Conservation (phyloP, 2,888 invertebrate species). For the Trichacis sp. region DNA sequence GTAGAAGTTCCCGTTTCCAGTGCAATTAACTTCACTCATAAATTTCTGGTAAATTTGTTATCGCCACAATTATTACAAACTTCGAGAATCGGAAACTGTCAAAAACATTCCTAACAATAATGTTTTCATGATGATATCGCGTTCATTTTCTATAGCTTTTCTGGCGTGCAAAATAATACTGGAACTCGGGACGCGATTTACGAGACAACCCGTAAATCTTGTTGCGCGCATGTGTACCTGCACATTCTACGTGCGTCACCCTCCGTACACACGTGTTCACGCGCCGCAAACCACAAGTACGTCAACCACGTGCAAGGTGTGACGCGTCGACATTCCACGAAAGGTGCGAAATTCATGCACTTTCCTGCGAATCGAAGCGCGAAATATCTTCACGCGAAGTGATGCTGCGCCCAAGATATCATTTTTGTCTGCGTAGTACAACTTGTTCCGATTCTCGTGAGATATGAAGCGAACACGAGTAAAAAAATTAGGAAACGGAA, state of each 20-base stretch:
- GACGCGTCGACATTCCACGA: conserved; percentile 20
- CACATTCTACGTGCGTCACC: conserved; percentile 5
- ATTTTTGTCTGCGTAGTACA: too few relatives aligned
- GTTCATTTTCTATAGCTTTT: conserved; percentile 20
- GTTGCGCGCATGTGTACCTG: conserved; percentile 11
- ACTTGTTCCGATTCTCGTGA: conserved; percentile 1
- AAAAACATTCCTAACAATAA: too few relatives aligned
- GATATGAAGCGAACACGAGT: too few relatives aligned
- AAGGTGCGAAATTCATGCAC: conserved; percentile 39
- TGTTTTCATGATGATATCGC: conserved; percentile 51
- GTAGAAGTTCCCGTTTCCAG: too few relatives aligned
- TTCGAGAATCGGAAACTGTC: too few relatives aligned
- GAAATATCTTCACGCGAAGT: conserved; percentile 23
- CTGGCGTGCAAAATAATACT: conserved; percentile 17
- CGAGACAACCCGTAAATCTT: conserved; percentile 41
- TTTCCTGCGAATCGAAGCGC: conserved; percentile 21
- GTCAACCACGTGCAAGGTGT: conserved; percentile 29
- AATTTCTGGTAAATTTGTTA: too few relatives aligned
- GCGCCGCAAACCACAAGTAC: conserved; percentile 33
- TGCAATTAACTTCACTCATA: too few relatives aligned
- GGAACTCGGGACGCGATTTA: conserved; percentile 34
- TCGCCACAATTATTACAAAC: too few relatives aligned
- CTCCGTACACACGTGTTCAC: conserved; percentile 8
- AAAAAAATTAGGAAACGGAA: too few relatives aligned
- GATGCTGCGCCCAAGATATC: conserved; percentile 19